Evolutionary conservation across 2,797 vertebrate species (phyloP).

Genomic region (Pantherophis vulpinus): DNA sequence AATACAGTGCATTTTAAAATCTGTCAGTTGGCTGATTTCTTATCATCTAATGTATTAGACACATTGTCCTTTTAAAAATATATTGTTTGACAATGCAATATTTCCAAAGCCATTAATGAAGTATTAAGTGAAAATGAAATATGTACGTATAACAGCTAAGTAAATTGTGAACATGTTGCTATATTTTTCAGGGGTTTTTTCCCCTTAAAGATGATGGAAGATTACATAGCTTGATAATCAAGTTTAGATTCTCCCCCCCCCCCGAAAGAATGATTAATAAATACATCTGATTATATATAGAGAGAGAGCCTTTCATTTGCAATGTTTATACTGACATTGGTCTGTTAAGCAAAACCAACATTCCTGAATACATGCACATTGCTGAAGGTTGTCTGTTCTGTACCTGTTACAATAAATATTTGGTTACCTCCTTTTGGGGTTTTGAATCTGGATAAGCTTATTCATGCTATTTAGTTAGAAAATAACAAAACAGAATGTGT

Average conservation of each 20-base stretch:
- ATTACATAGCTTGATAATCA: conserved; percentile 37
- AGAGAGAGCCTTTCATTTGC: conserved; percentile 33
- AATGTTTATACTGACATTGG: conserved; percentile 44
- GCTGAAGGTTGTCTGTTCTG: conserved; percentile 9
- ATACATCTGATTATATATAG: conserved; percentile 26
- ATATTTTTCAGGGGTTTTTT: background rate
- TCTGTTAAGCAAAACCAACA: conserved; percentile 27
- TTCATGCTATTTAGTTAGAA: conserved; percentile 49
- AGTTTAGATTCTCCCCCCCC: background rate
- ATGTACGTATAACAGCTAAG: conserved; percentile 5
- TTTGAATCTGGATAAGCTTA: conserved; percentile 50
- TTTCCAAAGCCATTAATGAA: conserved; percentile 29
- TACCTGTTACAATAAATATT: conserved; percentile 49
- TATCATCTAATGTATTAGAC: conserved; percentile 29
- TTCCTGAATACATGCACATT: background rate
- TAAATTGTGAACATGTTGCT: background rate
- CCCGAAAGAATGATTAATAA: background rate
- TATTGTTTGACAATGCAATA: conserved; percentile 45
- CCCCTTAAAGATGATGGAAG: background rate
- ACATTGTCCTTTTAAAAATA: conserved; percentile 24
- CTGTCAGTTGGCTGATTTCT: conserved; percentile 46
- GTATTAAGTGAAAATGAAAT: conserved; percentile 19
- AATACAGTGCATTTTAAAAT: conserved; percentile 35
- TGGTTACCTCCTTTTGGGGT: conserved; percentile 55
- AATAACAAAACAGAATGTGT: conserved; percentile 47